Percentiles rank a stretch among this genome's conserved stretches.
phyloP scores from a whole-genome alignment of 92 coral and sea anemone genomes.

The Porites rus region DNA sequence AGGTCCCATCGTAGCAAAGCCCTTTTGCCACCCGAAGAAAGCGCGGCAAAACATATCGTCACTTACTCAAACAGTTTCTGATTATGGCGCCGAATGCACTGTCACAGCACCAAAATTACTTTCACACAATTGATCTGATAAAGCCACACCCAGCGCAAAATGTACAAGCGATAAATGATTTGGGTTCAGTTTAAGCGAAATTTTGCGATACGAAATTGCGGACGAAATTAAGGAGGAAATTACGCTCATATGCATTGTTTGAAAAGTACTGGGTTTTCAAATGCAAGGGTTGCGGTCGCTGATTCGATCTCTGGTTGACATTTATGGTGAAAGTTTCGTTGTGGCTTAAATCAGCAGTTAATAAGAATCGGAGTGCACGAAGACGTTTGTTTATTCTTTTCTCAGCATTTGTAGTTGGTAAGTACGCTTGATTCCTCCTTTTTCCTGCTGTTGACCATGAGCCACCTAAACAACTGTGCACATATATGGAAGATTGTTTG shows the following conservation, averaged over 20 bases:
- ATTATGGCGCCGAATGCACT: constrained; percentile 33
- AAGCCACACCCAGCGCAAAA: constrained; percentile 19
- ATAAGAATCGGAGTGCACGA: constrained; percentile 55
- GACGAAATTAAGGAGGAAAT: neutral
- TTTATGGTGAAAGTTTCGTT: constrained; percentile 69
- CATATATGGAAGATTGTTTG: neutral
- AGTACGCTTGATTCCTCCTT: neutral
- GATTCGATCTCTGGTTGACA: constrained; percentile 22
- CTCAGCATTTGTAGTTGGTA: constrained; percentile 22
- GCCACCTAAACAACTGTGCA: neutral
- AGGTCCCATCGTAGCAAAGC: neutral
- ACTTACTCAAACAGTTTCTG: constrained; percentile 41
- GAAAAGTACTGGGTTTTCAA: constrained; percentile 11
- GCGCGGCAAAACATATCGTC: constrained; percentile 41
- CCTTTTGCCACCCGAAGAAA: constrained; percentile 9
- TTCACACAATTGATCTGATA: constrained; percentile 27
- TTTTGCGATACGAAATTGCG: neutral
- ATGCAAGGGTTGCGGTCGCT: constrained; percentile 26
- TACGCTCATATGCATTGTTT: neutral
- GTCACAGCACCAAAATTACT: constrained; percentile 55
- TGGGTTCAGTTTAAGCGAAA: neutral
- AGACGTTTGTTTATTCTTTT: constrained; percentile 1
- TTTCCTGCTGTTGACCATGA: neutral
- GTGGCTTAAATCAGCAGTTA: constrained; percentile 57
- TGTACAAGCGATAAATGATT: neutral